phyloP scores from a whole-genome alignment of 2,113 vertebrate genomes.

The Oryzias javanicus region DNA sequence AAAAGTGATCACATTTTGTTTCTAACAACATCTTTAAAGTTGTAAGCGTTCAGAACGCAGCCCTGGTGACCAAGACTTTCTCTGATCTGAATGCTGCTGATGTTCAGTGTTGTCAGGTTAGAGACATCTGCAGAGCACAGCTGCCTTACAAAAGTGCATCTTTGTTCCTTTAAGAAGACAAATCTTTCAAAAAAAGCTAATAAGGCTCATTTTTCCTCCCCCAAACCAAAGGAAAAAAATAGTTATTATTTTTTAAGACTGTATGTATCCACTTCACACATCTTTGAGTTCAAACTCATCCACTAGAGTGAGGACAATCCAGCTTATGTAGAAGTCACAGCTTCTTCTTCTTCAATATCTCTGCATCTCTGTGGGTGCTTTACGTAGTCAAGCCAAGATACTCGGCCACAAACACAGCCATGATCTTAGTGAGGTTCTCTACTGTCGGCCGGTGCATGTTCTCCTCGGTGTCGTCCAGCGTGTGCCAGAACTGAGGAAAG shows the following conservation, averaged over 20 bases:
- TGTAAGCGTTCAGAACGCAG: slow-evolving; percentile 2
- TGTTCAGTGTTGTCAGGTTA: not conserved
- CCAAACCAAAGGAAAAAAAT: slow-evolving; percentile 5
- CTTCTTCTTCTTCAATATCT: not conserved
- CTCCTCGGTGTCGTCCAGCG: slow-evolving; percentile 79
- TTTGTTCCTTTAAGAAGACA: not conserved
- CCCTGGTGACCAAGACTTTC: slow-evolving; percentile 13
- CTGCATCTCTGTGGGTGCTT: not conserved
- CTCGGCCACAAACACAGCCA: slow-evolving; percentile 83
- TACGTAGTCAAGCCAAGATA: slow-evolving; percentile 78
- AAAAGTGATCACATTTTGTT: not conserved
- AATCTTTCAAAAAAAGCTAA: slow-evolving; percentile 6
- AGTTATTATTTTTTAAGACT: no score
- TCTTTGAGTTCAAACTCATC: no score
- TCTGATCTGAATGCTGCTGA: slow-evolving; percentile 8
- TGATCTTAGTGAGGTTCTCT: slow-evolving; percentile 84
- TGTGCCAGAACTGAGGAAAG: slow-evolving; percentile 91
- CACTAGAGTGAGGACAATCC: no score
- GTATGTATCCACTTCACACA: no score
- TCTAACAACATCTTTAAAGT: not conserved
- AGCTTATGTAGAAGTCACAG: no score
- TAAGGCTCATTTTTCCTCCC: slow-evolving; percentile 8
- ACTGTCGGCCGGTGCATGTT: slow-evolving; percentile 84
- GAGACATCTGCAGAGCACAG: slow-evolving; percentile 1
- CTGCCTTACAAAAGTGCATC: slow-evolving; percentile 23